phyloP scores from a whole-genome alignment of 2,888 invertebrate species.

The Epiblema foenella region DNA sequence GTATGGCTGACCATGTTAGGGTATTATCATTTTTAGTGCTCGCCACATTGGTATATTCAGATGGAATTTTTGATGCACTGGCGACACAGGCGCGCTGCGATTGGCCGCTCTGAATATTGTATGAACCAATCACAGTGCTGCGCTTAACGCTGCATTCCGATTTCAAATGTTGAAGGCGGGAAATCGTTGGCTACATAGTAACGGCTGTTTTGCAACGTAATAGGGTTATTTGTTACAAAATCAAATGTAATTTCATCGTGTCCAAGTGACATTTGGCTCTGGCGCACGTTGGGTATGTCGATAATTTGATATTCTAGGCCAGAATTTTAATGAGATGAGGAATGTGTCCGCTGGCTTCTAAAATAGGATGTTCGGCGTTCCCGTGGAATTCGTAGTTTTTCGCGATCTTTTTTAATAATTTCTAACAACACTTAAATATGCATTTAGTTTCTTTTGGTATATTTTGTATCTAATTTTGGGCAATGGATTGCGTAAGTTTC shows the following conservation, averaged over 20 bases:
- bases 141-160: constrained; percentile 83
- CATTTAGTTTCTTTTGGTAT: no score
- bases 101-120: constrained; percentile 83
- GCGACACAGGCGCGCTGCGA: constrained; percentile 82
- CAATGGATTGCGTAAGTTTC: background rate
- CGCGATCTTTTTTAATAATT: background rate
- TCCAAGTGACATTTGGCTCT: constrained; percentile 41
- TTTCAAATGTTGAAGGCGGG: constrained; percentile 82
- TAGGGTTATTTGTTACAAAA: constrained; percentile 69
- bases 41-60: constrained; percentile 84
- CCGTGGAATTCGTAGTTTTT: background rate
- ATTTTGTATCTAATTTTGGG: background rate
- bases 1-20: constrained; percentile 81
- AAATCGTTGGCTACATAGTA: constrained; percentile 73
- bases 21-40: constrained; percentile 86
- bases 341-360: constrained; percentile 5
- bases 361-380: constrained; percentile 2
- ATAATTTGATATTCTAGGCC: constrained; percentile 34
- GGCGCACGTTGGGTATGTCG: constrained; percentile 11
- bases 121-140: constrained; percentile 83
- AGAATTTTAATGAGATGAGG: constrained; percentile 32
- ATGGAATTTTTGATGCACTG: constrained; percentile 86
- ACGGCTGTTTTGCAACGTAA: constrained; percentile 71
- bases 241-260: constrained; percentile 53
- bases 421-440: background rate